Base-by-base conservation (phyloP, 2,797 vertebrate genomes). In the Benthosema pterotum region DNA sequence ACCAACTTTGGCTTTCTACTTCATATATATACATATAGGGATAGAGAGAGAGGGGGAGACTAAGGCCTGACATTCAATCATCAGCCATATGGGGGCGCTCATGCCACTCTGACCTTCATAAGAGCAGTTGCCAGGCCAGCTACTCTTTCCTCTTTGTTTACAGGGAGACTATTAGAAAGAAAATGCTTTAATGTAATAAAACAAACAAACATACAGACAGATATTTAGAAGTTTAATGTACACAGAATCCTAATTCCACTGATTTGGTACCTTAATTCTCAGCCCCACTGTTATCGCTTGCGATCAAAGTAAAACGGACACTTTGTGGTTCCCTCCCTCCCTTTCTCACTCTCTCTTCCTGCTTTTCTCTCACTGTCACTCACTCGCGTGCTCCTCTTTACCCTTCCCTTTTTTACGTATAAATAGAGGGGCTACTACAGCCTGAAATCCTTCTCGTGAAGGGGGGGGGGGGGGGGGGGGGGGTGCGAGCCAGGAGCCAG, bases 61-160 rank as follows among this genome's bases (percentile, higher is more conserved):
- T n/a, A 42, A 45, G 4, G 11, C 55, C 17, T 45, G 46, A 17
- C 28, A 46, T 61, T 68, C 54, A 19, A 32, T 22, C 4, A 38
- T 69, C 60, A 19, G 79, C 77, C 88, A 84, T 83, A 71, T 82
- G 88, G 82, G 85, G 90, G 88, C 71, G 62, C 85, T 72, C 78
- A 80, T 25, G 75, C 60, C 84, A 74, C 79, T 85, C 67, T 84
- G 50, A 49, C 16, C 9, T 57, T 17, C n/a, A 16, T 15, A 49
- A 32, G 42, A 49, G 43, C 3, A 52, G 15, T 12, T 48, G 71
- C 61, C 25, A 74, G 61, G 59, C 53, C 62, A 45, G 50, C 63
- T 71, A 53, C 45, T 58, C 46, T 75, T 67, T 19, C 63, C 13
- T 72, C 69, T 69, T 75, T 80, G 65, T 86, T 77, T 66, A 72